Evolutionary conservation across 2,113 vertebrate species (phyloP).

Genomic region (Hemibagrus wyckioides): DNA sequence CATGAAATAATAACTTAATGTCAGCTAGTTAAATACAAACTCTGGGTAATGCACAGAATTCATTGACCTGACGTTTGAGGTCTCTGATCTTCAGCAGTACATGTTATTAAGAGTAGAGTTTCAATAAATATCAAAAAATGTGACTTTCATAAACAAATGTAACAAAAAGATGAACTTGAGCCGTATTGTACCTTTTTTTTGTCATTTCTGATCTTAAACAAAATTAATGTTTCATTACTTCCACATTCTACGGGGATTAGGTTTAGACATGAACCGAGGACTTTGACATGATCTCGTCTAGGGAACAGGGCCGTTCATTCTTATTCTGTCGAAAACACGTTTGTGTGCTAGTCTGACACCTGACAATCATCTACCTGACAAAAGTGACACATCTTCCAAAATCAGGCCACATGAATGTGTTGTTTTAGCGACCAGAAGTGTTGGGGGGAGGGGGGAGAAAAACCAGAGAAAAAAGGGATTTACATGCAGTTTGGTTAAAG

Average conservation of each 20-base stretch:
- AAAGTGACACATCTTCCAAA: neutral
- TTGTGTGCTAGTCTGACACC: neutral
- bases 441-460: no score
- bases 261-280: neutral
- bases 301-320: neutral
- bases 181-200: no score
- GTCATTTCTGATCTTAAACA: neutral
- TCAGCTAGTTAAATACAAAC: neutral
- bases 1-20: neutral
- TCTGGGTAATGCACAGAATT: neutral
- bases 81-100: no score
- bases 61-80: no score
- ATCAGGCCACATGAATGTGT: neutral
- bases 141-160: neutral
- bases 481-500: neutral
- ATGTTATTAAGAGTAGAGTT: no score
- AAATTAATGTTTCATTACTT: neutral
- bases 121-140: neutral
- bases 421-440: neutral
- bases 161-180: neutral
- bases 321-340: neutral
- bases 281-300: neutral
- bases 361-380: neutral
- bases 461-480: neutral
- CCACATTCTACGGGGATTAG: neutral